Evolutionary conservation across 2,888 invertebrate species (phyloP), one percentile per base, ranked within the genome.

Genomic region (Euphydryas editha): DNA sequence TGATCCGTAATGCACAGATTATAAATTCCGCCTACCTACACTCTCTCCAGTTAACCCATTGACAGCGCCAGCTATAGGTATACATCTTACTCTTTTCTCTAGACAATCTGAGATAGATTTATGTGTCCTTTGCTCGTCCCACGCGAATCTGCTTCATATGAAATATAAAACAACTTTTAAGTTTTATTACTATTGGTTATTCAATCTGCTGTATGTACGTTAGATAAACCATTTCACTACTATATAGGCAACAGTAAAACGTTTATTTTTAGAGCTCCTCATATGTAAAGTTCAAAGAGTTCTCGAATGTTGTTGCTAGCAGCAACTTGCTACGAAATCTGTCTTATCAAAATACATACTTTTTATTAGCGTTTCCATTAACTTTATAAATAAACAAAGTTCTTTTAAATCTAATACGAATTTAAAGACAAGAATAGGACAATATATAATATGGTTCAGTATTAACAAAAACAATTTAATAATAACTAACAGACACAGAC

Each of bases 91-190:
- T 79, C 81, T 85, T 88, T 86, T 83, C 86, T 79, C 86, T 75
- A 77, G 78, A 84, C 86, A 84, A 82, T 83, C 80, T 76, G 73
- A 75, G 82, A 83, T 81, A 82, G 85, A 88, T 89, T 89, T 88
- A 89, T 87, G 80, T 78, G 78, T 81, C 81, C 81, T 81, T 81
- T 76, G 72, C 74, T 73, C 81, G 70, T 78, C 87, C 87, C 81
- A 88, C 87, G 83, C 85, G 65, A 72, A 75, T 71, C 73, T 69
- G 76, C 71, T 78, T 78, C 39, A 42, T 37, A 61, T 56, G 39
- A 59, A 59, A 65, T 64, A 18, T 59, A 57, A 59, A 63, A 72
- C 67, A 51, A 62, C 58, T 68, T 61, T 57, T 57, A 56, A 46
- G 15, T 67, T 64, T 64, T 36, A 64, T 64, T 63, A 17, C 42